phyloP scores from a whole-genome alignment of 2,113 vertebrate genomes.

The Tragelaphus scriptus region DNA sequence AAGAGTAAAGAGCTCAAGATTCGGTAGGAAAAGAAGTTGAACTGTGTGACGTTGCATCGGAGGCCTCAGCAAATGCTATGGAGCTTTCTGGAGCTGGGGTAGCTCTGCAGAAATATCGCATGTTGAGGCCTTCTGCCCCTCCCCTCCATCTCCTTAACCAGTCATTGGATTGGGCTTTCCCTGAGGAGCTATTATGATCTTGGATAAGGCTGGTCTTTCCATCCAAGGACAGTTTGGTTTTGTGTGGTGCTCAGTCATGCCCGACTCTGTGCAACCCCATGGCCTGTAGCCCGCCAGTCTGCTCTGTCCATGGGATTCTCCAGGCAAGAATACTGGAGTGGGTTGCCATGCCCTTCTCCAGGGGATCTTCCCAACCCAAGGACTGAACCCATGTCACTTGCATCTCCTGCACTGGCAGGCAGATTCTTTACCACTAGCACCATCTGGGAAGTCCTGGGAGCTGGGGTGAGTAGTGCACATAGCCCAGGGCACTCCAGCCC shows the following conservation, averaged over 20 bases:
- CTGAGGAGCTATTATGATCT: neutral
- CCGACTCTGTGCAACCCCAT: neutral
- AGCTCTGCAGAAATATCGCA: neutral
- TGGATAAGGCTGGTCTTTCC: neutral
- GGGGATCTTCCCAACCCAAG: neutral
- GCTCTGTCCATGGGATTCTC: neutral
- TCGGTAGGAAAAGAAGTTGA: neutral
- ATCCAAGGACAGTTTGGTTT: neutral
- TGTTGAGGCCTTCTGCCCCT: neutral
- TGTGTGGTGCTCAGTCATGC: neutral
- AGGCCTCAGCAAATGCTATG: neutral
- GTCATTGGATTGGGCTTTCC: neutral
- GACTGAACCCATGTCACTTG: rapidly evolving
- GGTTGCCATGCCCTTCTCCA: neutral
- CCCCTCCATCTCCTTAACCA: too few species aligned
- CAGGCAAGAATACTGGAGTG: neutral
- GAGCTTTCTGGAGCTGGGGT: neutral
- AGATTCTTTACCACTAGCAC: neutral
- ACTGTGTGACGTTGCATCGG: neutral
- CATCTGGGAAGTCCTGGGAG: neutral
- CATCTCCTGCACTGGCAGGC: neutral
- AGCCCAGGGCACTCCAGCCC: too few species aligned
- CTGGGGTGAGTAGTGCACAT: too few species aligned
- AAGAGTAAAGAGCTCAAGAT: neutral
- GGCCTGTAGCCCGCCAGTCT: neutral